Evolutionary conservation across 2,113 vertebrate species (phyloP), one percentile per base, ranked within the genome.

Genomic region (Coryphaenoides rupestris): DNA sequence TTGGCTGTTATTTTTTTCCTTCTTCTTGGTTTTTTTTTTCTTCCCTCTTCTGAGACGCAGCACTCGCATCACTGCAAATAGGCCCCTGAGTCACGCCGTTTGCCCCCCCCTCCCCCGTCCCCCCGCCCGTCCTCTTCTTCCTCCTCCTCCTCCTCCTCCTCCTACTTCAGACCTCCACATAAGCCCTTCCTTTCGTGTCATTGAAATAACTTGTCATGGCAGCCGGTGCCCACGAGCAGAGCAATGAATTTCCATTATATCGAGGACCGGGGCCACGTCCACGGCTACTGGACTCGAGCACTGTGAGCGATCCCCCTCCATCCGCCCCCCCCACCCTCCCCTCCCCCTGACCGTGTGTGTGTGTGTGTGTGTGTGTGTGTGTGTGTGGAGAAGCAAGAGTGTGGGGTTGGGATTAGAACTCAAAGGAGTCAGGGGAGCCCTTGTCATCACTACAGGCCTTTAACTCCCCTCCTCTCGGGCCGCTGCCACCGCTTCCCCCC

Each of bases 161-260:
- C 59, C 47, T 59, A 19, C 65, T 22, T 12, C 55, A 79, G 82
- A 82, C 81, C 71, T 81, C 75, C 68, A 56, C 72, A 80, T 75
- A 80, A 82, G 74, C 76, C 80, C 7, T n/a, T n/a, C 59, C 73
- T 87, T 84, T 78, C 78, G 69, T 78, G 73, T 71, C 74, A 71
- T 80, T 84, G 80, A 80, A 86, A 80, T 77, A 82, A 86, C 79
- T 81, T 84, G 82, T 87, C 79, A 83, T 80, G 81, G 82, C 80
- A 83, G 78, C 63, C 77, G 70, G 28, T 75, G 80, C 75, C 77
- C 73, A 70, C 70, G 70, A 86, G 86, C 83, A 68, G 55, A 19
- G 69, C 83, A 89, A 87, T 87, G 86, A 89, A 87, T 89, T 87
- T 84, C 79, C 80, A 87, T 89, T 82, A 87, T 71, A 86, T 85